Evolutionary conservation across 2,113 vertebrate genomes (phyloP).

Genomic region (Diphyllodes magnificus): DNA sequence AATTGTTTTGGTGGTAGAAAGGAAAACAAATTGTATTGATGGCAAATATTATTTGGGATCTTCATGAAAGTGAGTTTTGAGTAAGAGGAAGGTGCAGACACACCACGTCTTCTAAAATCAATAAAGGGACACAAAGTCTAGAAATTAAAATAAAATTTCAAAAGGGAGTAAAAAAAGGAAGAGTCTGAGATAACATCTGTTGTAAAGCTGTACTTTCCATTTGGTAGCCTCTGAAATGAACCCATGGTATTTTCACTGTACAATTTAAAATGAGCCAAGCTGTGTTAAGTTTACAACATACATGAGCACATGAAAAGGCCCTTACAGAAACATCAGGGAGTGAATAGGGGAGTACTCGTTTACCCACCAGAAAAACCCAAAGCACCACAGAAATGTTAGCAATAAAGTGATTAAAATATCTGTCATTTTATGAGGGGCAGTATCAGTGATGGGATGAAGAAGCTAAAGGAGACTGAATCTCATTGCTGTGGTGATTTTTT

Average conservation of each 20-base stretch:
- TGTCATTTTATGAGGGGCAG: not conserved
- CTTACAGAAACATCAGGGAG: not conserved
- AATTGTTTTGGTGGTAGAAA: not conserved
- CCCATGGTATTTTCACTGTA: not conserved
- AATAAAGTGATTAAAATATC: not conserved
- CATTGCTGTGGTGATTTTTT: not conserved
- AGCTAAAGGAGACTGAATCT: not conserved
- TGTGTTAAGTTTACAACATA: not conserved
- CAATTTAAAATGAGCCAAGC: not conserved
- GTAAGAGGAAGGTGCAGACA: not conserved
- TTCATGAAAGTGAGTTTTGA: not conserved
- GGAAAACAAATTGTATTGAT: rapidly evolving
- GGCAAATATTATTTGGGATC: not conserved
- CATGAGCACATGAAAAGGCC: not conserved
- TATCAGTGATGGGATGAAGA: not conserved
- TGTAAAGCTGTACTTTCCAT: not conserved
- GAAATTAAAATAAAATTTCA: not conserved
- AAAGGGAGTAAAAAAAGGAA: not conserved
- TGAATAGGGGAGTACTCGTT: not conserved
- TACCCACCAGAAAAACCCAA: not conserved
- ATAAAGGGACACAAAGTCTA: not conserved
- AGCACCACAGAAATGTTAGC: not conserved
- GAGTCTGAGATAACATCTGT: not conserved
- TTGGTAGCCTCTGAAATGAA: not conserved
- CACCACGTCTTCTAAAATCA: not conserved